phyloP scores from a whole-genome alignment of 2,888 invertebrate genomes.

The Metellina segmentata region DNA sequence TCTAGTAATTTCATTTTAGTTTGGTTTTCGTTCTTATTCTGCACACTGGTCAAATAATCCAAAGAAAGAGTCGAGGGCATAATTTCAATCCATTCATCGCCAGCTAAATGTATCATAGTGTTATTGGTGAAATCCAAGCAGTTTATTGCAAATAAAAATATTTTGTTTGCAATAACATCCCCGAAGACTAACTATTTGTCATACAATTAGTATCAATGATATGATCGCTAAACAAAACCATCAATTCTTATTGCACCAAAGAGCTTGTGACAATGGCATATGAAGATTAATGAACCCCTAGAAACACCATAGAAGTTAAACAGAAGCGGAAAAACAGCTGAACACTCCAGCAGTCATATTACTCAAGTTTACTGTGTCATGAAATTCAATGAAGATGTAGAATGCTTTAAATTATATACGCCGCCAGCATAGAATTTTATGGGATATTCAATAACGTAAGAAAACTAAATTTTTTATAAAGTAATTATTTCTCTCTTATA shows the following conservation, averaged over 20 bases:
- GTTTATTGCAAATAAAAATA: neutral
- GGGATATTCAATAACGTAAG: too few relatives aligned
- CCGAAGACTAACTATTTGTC: neutral
- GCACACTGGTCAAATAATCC: too few relatives aligned
- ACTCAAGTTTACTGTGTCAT: neutral
- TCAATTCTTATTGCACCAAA: neutral
- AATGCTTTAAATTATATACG: too few relatives aligned
- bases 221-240: neutral
- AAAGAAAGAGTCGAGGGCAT: too few relatives aligned
- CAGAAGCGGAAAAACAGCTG: neutral
- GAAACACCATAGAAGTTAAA: neutral
- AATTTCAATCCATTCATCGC: too few relatives aligned
- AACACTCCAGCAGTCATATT: neutral
- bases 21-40: too few relatives aligned
- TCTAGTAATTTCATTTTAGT: too few relatives aligned
- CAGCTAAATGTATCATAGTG: neutral
- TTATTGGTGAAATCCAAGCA: neutral
- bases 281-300: neutral
- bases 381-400: too few relatives aligned
- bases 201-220: neutral
- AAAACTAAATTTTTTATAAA: too few relatives aligned
- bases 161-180: neutral
- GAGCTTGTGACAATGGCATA: neutral
- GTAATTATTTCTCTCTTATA: too few relatives aligned
- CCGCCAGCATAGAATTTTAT: too few relatives aligned